Base-by-base conservation (phyloP, 2,888 invertebrate genomes). In the Tethea ocularis region DNA sequence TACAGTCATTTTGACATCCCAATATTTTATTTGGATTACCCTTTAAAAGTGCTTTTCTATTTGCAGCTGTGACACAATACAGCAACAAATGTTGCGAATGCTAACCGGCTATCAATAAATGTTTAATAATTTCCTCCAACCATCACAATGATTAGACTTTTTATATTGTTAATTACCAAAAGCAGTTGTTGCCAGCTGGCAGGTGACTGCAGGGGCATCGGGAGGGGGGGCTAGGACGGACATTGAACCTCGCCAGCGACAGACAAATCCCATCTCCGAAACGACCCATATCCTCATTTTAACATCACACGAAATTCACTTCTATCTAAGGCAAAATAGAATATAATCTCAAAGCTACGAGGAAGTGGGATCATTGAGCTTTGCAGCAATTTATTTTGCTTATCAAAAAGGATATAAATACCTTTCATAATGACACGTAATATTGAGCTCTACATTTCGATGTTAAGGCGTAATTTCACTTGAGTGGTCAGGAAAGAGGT, bases 341-440 rank as follows among this genome's bases (percentile, higher is more conserved):
- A 80, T 69, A 63, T 61, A 71, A 61, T 74, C 68, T 86, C 26
- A 63, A 36, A 58, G 58, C 61, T 63, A 74, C 68, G 72, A 80
- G 78, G 80, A 86, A 84, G 85, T 78, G 89, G 86, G 91, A 91
- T 88, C 91, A 90, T 86, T 91, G 91, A 86, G 92, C 92, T 91
- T 87, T 84, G 81, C 79, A 85, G 87, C 86, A 84, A 86, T 86
- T 88, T 84, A 77, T 77, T 72, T 80, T 73, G 67, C 69, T 66
- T 62, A 72, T 71, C 63, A 64, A 62, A 73, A 85, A 84, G 62
- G 82, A 63, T 79, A 58, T 80, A 90, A 81, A 68, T 63, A 57
- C 57, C 69, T 54, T 15, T 59, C 29, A 11, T 13, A 23, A 29
- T 24, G 17, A 26, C 59, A 64, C 58, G 52, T 38, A 1, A 83